Evolutionary conservation across 2,888 invertebrate species (phyloP), one percentile per base, ranked within the genome.

Genomic region (Prenolepis imparis): DNA sequence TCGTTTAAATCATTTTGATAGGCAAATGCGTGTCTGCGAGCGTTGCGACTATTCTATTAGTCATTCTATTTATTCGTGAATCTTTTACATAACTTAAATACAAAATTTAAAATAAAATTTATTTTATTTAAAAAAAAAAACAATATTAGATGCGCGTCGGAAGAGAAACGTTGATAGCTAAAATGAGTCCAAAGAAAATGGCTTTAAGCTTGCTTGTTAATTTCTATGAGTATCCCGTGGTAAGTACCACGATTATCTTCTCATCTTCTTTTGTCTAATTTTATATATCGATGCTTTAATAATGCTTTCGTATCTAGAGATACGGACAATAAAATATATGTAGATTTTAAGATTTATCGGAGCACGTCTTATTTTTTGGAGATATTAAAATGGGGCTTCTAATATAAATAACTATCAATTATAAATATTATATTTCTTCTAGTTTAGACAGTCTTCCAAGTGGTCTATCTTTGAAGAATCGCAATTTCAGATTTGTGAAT

Each of bases 111-210:
- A 36, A 36, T 36, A 36, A 36, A 36, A 4, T 5, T 36, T 5
- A 4, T 15, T 48, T 52, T 8, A 52, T 61, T 0, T 8, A 36
- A 5, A 36, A 66, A 11, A 15, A 48, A 64, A 66, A 32, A 44
- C 1, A 75, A 36, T 64, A 64, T 74, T 18, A 8, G 11, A 32
- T 48, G 12, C 0, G 15, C 9, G 28, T 32, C 6, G 3, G n/a
- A 24, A 66, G 32, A 44, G 32, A 44, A 74, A 28, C 18, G 18
- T 70, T 32, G 61, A 64, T 48, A 15, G 32, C 11, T 36, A 48
- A 28, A 41, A 59, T 11, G 28, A 55, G 64, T 72, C 66, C 80
- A 74, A 88, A 84, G 84, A 84, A 57, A 18, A 64, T 82, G 82
- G 63, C 64, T 84, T 87, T 87, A 83, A 87, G 52, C 28, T 59